phyloP scores from a whole-genome alignment of 2,113 vertebrate genomes.

The Mesocricetus auratus region DNA sequence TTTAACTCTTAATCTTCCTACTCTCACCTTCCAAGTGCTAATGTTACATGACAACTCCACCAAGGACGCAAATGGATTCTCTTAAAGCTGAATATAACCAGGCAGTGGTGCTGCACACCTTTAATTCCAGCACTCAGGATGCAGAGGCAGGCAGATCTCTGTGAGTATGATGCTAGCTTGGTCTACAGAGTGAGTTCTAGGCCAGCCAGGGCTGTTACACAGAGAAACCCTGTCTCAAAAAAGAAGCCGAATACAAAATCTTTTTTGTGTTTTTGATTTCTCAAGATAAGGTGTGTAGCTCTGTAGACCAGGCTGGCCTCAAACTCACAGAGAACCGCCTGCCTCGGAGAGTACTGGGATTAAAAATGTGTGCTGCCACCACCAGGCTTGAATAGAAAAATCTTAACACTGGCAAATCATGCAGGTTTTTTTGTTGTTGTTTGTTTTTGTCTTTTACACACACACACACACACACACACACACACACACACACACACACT shows the following conservation, averaged over 20 bases:
- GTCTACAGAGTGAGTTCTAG: neutral
- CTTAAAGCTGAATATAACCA: neutral
- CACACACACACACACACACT: no score
- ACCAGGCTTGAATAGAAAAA: neutral
- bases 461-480: neutral
- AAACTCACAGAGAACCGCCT: no score
- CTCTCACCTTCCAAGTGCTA: no score
- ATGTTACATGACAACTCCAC: neutral
- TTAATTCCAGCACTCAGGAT: neutral
- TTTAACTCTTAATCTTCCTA: neutral
- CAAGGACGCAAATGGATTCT: neutral
- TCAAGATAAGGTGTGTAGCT: no score
- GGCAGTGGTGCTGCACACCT: neutral
- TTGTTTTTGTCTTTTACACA: neutral
- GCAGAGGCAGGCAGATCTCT: neutral
- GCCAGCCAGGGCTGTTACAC: neutral
- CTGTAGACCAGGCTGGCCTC: no score
- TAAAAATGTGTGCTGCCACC: no score
- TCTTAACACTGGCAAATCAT: neutral
- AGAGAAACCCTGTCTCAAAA: neutral
- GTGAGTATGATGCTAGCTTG: neutral
- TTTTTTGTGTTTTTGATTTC: no score
- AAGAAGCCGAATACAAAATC: neutral
- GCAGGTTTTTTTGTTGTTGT: neutral
- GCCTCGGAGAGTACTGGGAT: no score